Conservation (phyloP, 2,797 vertebrate genomes). For the Atherinosoma microstoma region DNA sequence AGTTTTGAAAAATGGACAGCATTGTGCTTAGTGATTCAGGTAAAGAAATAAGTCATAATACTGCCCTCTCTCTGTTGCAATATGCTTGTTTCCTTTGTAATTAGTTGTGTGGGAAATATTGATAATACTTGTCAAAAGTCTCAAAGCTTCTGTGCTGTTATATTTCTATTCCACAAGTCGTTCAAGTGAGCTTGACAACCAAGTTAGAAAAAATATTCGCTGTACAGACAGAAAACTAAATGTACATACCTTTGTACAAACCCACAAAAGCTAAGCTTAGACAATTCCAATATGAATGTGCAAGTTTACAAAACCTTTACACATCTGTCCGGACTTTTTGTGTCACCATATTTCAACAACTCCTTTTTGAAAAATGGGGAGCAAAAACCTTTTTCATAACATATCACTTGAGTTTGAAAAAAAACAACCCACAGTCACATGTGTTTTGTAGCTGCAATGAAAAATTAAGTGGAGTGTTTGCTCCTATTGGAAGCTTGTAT, state of each 20-base stretch:
- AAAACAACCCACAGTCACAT: neutral
- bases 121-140: too few relatives aligned
- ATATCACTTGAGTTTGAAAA: neutral
- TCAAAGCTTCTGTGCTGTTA: neutral
- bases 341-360: neutral
- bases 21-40: too few relatives aligned
- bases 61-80: too few relatives aligned
- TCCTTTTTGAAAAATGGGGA: neutral
- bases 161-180: neutral
- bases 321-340: neutral
- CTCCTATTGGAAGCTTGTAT: constrained; percentile 25
- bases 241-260: neutral
- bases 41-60: too few relatives aligned
- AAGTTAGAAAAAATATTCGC: neutral
- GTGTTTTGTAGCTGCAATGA: constrained; percentile 5
- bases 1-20: too few relatives aligned
- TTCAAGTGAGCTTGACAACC: neutral
- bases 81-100: too few relatives aligned
- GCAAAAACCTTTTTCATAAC: neutral
- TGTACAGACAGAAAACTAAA: neutral
- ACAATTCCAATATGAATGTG: neutral
- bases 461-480: constrained; percentile 8
- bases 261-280: neutral
- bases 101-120: too few relatives aligned
- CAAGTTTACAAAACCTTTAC: neutral